These are phyloP conservation scores for Arrhopalites spinosus DNA, from an alignment of 2,888 invertebrate species.

Conservation along the genomic window DNA sequence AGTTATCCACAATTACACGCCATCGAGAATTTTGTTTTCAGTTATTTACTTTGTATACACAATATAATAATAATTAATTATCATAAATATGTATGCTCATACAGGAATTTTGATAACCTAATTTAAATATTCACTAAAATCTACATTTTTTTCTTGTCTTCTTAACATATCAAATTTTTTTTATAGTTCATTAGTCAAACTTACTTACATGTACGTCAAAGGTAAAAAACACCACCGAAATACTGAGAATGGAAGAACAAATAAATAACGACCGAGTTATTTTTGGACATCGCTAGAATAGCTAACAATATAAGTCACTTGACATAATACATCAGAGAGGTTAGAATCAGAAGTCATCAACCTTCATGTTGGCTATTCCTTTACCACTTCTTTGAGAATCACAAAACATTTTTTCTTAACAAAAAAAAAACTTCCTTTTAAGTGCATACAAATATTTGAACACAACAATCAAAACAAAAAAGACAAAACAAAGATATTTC, in stretches of 20 bases:
- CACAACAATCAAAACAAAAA: no score
- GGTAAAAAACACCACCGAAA: conserved; percentile 31
- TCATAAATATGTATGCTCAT: no score
- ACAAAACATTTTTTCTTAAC: background rate
- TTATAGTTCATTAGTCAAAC: background rate
- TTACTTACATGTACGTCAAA: conserved; percentile 18
- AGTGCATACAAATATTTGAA: no score
- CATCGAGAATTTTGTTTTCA: background rate
- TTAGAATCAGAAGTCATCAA: conserved; percentile 1
- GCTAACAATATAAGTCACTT: conserved; percentile 10
- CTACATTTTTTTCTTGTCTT: background rate
- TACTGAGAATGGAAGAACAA: conserved; percentile 36
- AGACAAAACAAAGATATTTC: no score
- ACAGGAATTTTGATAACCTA: no score
- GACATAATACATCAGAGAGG: background rate
- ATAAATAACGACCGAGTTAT: conserved; percentile 31
- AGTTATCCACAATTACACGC: background rate
- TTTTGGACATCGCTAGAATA: conserved; percentile 12
- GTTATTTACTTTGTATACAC: background rate
- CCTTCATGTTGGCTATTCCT: background rate
- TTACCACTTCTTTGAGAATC: background rate
- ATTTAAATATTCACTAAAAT: no score
- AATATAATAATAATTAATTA: no score
- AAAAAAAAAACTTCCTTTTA: background rate
- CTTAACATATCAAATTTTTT: background rate